Evolutionary conservation across 1,140 invertebrate genomes (phyloP), one percentile per base, ranked within the genome.

Genomic region (Chironomus tepperi): DNA sequence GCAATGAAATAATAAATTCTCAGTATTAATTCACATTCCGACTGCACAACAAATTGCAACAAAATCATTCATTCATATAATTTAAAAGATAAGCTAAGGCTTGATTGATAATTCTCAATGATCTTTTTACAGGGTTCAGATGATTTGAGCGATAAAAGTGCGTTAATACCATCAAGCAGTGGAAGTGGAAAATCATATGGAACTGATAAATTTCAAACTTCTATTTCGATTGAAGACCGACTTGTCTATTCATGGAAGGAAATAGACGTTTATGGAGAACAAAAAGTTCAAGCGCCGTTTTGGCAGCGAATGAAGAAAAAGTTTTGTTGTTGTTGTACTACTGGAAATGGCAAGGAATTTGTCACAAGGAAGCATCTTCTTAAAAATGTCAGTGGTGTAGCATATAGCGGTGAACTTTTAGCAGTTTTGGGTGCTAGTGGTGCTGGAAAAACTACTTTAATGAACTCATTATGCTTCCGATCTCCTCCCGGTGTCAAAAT

Each of bases 391-490:
- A 91, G 86, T 76, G 96, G 96, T 9, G 87, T 92, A 1, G 95
- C 94, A 0, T 89, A 91, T 81, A 93, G 95, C 6, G 96, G 95
- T 3, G 93, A 97, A 81, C 82, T 98, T 21, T 81, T 98, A 74
- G 95, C 95, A 3, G 90, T 98, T 21, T 92, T 98, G 91, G 96
- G 96, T 3, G 92, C 95, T 3, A 96, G 94, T 24, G 96, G 96
- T 0, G 93, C 97, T 0, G 97, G 97, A 6, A 99, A 99, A 85
- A 97, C 96, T 0, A 98, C 96, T 0, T 86, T 98, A 0, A 83
- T 98, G 57, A 98, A 98, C 81, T 88, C 94, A 0, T 79, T 98
- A 42, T 97, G 95, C 1, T 93, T 92, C 81, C 86, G 93, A 5
- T 89, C 90, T 0, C 81, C 85, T 6, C 84, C 86, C 7, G 89